Evolutionary conservation across 2,113 vertebrate species (phyloP), one percentile per base, ranked within the genome.

Genomic region (Megaceryle maxima): DNA sequence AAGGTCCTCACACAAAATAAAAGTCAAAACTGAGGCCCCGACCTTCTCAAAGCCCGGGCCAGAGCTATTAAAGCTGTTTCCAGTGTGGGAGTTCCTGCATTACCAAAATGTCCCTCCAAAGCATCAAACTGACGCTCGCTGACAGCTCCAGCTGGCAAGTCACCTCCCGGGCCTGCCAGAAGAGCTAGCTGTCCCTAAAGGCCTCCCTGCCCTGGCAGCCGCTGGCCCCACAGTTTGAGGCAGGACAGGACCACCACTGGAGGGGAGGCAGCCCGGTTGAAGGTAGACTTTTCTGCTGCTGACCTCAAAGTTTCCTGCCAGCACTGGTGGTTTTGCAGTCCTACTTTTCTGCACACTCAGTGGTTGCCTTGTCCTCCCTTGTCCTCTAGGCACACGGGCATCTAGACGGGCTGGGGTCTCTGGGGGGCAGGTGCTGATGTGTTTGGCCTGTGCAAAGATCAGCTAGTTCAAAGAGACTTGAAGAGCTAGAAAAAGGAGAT

Each of bases 11-110:
- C 44, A 70, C 9, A 10, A 90, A 92, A 80, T 80, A 86, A 77
- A 95, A 95, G 85, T 88, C 50, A 77, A 90, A 95, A 57, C 37
- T 2, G 3, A 92, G 63, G 37, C 73, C 63, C 87, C 95, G 89
- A 88, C 67, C 73, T 87, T 93, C 83, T 78, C 6, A 1, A 93
- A 95, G 79, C 25, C 37, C n/a, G 37, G 76, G 94, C 93, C 88
- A 94, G 89, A 86, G 83, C 70, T 66, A 20, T 88, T 80, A 92
- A 89, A 91, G 48, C 60, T 64, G 37, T 93, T 95, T 93, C 88
- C 90, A 97, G 26, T 8, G 20, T 89, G 92, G 85, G 90, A 95
- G 89, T 96, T 95, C 82, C 87, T 94, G 64, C 72, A 62, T 92
- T 96, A 86, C 64, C 78, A 79, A 88, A 56, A 91, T 3, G 10